Conservation (phyloP, 2,113 vertebrate species). For the Psephotus haematonotus region DNA sequence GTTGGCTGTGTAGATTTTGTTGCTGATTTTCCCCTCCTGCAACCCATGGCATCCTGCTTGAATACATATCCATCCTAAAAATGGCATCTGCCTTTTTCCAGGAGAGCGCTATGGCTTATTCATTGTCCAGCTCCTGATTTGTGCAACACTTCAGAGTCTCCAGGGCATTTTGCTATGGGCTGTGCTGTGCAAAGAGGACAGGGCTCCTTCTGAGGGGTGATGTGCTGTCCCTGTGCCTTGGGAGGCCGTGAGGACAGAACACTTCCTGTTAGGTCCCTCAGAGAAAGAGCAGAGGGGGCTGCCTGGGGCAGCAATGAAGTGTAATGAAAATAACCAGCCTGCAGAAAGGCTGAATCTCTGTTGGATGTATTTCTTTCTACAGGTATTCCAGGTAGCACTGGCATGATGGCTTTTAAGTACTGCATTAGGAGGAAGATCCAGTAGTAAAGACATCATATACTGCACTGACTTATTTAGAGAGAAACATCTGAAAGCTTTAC, state of each 20-base stretch:
- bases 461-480: not conserved
- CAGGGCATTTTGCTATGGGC: not conserved
- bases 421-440: not conserved
- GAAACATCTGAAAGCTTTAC: not conserved
- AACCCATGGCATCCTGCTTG: not conserved
- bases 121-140: not conserved
- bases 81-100: not conserved
- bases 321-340: not conserved
- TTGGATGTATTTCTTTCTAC: not conserved
- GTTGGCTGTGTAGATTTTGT: not conserved
- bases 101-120: not conserved
- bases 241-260: not conserved
- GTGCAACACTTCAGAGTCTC: not conserved
- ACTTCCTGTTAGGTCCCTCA: not conserved
- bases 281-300: not conserved
- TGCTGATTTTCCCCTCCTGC: not conserved
- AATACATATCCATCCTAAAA: not conserved
- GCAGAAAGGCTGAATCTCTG: not conserved
- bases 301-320: not conserved
- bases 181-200: not conserved
- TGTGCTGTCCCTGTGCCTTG: fast-evolving
- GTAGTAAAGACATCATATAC: not conserved
- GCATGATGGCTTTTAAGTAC: not conserved
- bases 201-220: not conserved
- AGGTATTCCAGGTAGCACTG: not conserved